A percentile compares a stretch with the other conserved stretches of the same genome.
phyloP scores from a whole-genome alignment of 2,113 vertebrate species.

The Tichodroma muraria region DNA sequence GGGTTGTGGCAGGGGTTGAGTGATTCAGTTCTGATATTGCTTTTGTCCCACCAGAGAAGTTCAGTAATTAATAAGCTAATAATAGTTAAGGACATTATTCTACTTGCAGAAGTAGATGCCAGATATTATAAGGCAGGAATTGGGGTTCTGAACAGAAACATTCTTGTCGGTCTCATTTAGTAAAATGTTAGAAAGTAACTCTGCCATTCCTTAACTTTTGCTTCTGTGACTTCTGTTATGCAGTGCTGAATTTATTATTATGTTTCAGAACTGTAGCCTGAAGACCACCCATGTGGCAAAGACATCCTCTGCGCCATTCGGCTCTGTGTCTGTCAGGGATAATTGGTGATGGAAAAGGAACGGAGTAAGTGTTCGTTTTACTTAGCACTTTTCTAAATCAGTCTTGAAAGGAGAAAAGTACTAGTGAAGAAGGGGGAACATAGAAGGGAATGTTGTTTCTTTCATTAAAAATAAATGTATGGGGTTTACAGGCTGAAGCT shows the following conservation, averaged over 20 bases:
- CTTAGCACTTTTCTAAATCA: constrained; percentile 20
- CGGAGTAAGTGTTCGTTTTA: background rate
- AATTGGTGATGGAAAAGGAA: constrained; percentile 7
- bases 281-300: background rate
- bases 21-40: background rate
- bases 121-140: background rate
- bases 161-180: background rate
- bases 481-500: background rate
- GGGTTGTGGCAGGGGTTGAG: background rate
- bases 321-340: background rate
- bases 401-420: background rate
- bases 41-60: background rate
- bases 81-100: background rate
- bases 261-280: background rate
- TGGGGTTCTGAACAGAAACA: background rate
- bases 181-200: background rate
- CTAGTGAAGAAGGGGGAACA: background rate
- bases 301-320: background rate
- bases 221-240: background rate
- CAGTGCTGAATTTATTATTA: background rate
- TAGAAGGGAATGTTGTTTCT: constrained; percentile 24
- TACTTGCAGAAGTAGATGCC: background rate
- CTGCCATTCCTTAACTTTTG: background rate
- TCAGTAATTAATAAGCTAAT: background rate
- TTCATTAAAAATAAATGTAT: constrained; percentile 38